A percentile compares a stretch with the other conserved stretches of the same genome.
Evolutionary conservation across 2,797 vertebrate species (phyloP).

Genomic region (Discoglossus pictus): DNA sequence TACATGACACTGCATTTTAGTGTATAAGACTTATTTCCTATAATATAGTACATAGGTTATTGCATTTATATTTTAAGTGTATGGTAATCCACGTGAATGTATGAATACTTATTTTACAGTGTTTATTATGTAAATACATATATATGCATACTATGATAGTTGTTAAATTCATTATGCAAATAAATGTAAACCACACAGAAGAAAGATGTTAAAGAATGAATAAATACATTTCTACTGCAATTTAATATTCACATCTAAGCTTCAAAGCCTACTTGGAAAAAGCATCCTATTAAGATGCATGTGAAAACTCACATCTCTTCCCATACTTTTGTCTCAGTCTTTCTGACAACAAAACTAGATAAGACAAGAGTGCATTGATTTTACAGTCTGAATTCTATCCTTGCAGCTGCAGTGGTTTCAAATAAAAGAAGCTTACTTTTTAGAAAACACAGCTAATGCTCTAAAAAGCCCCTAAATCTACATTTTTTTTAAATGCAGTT

Average conservation of each 20-base stretch:
- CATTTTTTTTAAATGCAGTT: constrained; percentile 52
- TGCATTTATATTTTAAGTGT: not conserved
- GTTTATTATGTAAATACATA: constrained; percentile 30
- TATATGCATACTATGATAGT: constrained; percentile 19
- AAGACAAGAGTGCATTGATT: constrained; percentile 62
- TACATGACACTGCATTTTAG: not conserved
- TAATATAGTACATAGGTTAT: not conserved
- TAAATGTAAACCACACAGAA: not conserved
- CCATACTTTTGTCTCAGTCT: constrained; percentile 64
- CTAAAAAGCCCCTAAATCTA: constrained; percentile 63
- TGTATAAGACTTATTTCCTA: constrained; percentile 8
- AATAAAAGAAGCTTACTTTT: constrained; percentile 57
- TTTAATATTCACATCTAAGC: constrained; percentile 37
- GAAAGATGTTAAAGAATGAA: constrained; percentile 35
- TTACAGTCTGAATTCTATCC: constrained; percentile 59
- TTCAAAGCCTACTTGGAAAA: constrained; percentile 20
- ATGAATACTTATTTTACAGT: constrained; percentile 13
- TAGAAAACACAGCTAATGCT: constrained; percentile 59
- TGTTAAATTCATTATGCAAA: constrained; percentile 27
- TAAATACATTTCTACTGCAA: constrained; percentile 31
- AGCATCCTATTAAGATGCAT: constrained; percentile 66
- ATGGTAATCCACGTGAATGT: not conserved
- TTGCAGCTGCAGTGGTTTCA: constrained; percentile 55
- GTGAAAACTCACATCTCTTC: constrained; percentile 60
- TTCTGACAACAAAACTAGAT: constrained; percentile 57